Conservation (phyloP, 2,113 vertebrate species). For the Periophthalmodon schlosseri region DNA sequence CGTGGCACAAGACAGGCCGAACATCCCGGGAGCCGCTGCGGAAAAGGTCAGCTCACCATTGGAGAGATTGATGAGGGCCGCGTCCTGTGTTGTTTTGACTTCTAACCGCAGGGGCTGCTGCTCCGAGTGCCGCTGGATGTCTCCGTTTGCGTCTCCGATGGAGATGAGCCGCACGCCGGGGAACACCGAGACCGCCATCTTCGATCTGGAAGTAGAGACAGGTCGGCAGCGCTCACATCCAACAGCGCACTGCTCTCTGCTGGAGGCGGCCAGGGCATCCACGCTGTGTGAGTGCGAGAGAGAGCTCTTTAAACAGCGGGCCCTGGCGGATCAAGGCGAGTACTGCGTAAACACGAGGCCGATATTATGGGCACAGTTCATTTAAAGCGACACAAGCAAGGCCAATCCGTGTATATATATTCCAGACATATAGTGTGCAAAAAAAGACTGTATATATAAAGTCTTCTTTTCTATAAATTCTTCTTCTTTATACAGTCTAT, state of each 20-base stretch:
- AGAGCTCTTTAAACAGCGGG: constrained; percentile 40
- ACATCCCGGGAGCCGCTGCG: constrained; percentile 15
- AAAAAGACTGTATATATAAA: too few relatives aligned
- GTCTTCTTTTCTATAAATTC: too few relatives aligned
- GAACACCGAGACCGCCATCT: constrained; percentile 91
- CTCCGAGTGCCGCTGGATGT: constrained; percentile 93
- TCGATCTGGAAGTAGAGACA: constrained; percentile 75
- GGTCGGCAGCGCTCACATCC: constrained; percentile 66
- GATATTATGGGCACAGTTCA: not conserved
- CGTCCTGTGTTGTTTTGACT: constrained; percentile 85
- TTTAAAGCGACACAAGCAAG: constrained; percentile 3
- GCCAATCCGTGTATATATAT: not conserved
- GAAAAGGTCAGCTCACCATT: constrained; percentile 78
- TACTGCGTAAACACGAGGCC: constrained; percentile 19
- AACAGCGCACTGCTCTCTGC: constrained; percentile 59
- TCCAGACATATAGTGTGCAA: too few relatives aligned
- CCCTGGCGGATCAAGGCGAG: not conserved
- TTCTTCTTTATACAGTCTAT: too few relatives aligned
- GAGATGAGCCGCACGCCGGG: constrained; percentile 93
- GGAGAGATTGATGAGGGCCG: constrained; percentile 85
- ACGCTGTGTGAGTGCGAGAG: not conserved
- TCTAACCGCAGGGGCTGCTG: constrained; percentile 90
- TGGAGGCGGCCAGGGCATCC: constrained; percentile 40
- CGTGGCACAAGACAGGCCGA: constrained; percentile 44
- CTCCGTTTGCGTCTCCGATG: constrained; percentile 93